These are phyloP conservation scores for Pyrochroa serraticornis DNA, from an alignment of 2,888 invertebrate genomes.

Conservation along the genomic window DNA sequence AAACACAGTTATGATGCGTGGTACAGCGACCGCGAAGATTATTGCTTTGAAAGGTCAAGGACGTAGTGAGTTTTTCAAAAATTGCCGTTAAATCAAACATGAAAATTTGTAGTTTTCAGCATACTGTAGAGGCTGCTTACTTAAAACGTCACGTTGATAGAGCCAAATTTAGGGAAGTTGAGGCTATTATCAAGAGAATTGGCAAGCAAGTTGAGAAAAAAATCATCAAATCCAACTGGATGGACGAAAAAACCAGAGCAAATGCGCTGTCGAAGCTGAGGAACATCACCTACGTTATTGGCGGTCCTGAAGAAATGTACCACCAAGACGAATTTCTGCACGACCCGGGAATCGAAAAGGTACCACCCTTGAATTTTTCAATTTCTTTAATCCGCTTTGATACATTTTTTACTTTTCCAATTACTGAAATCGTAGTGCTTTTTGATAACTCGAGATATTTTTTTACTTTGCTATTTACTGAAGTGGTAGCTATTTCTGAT, in stretches of 20 bases:
- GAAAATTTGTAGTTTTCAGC: conserved; percentile 31
- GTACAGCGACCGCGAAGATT: conserved; percentile 18
- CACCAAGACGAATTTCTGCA: conserved; percentile 35
- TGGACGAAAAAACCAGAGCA: conserved; percentile 35
- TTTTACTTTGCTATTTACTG: too few relatives aligned
- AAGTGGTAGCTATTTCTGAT: too few relatives aligned
- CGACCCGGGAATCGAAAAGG: conserved; percentile 46
- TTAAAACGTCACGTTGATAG: conserved; percentile 30
- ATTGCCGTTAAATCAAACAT: too few relatives aligned
- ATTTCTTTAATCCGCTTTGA: too few relatives aligned
- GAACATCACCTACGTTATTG: conserved; percentile 35
- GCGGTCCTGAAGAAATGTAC: conserved; percentile 42
- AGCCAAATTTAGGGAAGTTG: conserved; percentile 29
- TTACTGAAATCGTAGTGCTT: too few relatives aligned
- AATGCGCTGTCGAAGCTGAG: conserved; percentile 33
- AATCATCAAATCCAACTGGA: conserved; percentile 36
- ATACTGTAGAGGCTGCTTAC: conserved; percentile 35
- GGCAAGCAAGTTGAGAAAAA: conserved; percentile 31
- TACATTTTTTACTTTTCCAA: background rate
- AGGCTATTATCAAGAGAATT: conserved; percentile 37
- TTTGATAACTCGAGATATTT: too few relatives aligned
- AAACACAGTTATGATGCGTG: conserved; percentile 16
- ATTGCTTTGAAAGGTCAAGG: conserved; percentile 19
- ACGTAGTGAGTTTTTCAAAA: conserved; percentile 10
- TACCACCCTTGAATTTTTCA: too few relatives aligned